Base-by-base conservation (phyloP, 1,140 invertebrate genomes). In the Choristoneura fumiferana region DNA sequence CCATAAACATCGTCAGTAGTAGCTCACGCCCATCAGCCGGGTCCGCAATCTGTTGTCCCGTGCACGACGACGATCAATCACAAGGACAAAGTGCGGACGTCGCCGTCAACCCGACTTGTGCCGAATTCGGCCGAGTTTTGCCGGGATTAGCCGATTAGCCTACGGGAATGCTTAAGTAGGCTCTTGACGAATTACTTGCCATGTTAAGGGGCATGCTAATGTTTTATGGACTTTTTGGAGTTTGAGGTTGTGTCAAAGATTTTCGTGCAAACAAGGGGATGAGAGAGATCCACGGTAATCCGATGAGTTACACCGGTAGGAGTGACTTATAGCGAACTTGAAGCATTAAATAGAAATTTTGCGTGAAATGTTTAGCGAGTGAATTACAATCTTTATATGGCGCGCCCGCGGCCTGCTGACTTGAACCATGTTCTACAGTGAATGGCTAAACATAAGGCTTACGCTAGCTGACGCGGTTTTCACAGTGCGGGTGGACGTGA, bases 171-270 rank as follows among this genome's bases (percentile, higher is more conserved):
- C 39, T 40, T 40, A 40, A 40, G 39, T 40, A 40, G 15, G 15
- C 39, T 8, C 39, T 15, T 40, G 39, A 40, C 39, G 39, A 40
- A 40, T 40, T 40, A 40, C 39, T 40, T 40, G 6, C 8, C 8
- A 40, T 40, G 39, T 40, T 40, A 40, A 40, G 39, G 39, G 39
- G 39, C 39, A 40, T 40, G 39, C 14, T 15, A 40, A 40, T 40
- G 13, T 18, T 13, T 40, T 29, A 29, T 29, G 6, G 22, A 29
- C 22, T n/a, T 13, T 39, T 39, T 9, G 35, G 35, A 40, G 39
- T 18, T 40, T 40, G 15, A 8, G 38, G 15, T 15, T 40, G 1
- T 40, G 1, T 40, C 8, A 40, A 40, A 8, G 8, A 17, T 14
- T 17, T 8, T 4, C 8, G n/a, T n/a, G n/a, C 13, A 1, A 8